A percentile compares a stretch with the other conserved stretches of the same genome.
phyloP scores from a whole-genome alignment of 2,113 vertebrate species.

The Morone chrysops region DNA sequence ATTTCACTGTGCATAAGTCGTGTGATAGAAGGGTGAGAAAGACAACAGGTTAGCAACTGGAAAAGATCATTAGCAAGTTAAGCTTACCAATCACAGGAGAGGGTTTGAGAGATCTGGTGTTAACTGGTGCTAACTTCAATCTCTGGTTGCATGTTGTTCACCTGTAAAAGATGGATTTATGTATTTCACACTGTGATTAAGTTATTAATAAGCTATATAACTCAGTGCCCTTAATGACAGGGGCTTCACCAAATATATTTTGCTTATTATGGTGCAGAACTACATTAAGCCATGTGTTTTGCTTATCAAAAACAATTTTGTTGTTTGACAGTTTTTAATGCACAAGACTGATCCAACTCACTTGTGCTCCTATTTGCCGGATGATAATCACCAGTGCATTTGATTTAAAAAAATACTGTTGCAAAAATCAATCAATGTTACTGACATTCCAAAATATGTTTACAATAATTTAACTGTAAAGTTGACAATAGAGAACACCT shows the following conservation, averaged over 20 bases:
- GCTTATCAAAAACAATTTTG: slow-evolving; percentile 23
- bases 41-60: neutral
- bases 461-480: slow-evolving; percentile 49
- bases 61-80: neutral
- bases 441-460: slow-evolving; percentile 69
- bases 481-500: slow-evolving; percentile 8
- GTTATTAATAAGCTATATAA: slow-evolving; percentile 49
- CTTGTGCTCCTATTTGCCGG: slow-evolving; percentile 21
- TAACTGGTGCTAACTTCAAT: neutral
- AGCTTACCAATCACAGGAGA: slow-evolving; percentile 1
- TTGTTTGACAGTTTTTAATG: slow-evolving; percentile 47
- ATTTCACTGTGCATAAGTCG: neutral
- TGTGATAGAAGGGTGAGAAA: neutral
- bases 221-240: slow-evolving; percentile 21
- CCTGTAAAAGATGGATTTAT: slow-evolving; percentile 27
- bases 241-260: slow-evolving; percentile 39
- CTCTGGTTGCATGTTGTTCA: slow-evolving; percentile 46
- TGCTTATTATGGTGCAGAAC: slow-evolving; percentile 46
- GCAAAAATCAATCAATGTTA: slow-evolving; percentile 42
- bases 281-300: slow-evolving; percentile 33
- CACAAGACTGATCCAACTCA: slow-evolving; percentile 10
- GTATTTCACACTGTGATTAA: slow-evolving; percentile 24
- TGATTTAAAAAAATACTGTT: slow-evolving; percentile 18
- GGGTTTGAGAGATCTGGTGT: neutral
- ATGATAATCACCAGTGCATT: slow-evolving; percentile 34